phyloP scores from a whole-genome alignment of 2,113 vertebrate genomes.

The Dromiciops gliroides region DNA sequence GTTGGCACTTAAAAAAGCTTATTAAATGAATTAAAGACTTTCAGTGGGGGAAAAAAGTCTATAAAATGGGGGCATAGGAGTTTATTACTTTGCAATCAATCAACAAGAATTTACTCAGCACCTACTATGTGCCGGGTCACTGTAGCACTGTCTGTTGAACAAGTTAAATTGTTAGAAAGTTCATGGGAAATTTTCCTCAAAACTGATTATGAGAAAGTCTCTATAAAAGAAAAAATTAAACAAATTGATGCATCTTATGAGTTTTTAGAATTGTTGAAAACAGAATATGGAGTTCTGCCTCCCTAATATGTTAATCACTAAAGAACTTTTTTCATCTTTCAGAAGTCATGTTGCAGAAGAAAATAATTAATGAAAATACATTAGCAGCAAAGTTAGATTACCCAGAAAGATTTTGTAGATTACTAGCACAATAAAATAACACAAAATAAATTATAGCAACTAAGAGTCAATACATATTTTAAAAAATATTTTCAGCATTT shows the following conservation, averaged over 20 bases:
- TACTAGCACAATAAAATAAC: background rate
- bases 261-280: background rate
- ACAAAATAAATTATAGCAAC: background rate
- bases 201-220: background rate
- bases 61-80: background rate
- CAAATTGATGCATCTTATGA: background rate
- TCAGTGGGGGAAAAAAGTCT: background rate
- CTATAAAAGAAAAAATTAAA: background rate
- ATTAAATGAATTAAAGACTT: background rate
- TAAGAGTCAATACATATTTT: background rate
- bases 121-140: background rate
- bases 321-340: background rate
- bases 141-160: background rate
- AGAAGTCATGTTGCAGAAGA: background rate
- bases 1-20: background rate
- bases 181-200: background rate
- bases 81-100: background rate
- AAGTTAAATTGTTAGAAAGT: background rate
- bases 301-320: background rate
- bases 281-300: background rate
- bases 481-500: background rate
- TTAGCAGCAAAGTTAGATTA: background rate
- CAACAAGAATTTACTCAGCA: background rate
- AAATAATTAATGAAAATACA: background rate
- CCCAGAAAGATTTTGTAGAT: background rate